Base-by-base conservation (phyloP, 2,113 vertebrate genomes). In the Gopherus evgoodei region DNA sequence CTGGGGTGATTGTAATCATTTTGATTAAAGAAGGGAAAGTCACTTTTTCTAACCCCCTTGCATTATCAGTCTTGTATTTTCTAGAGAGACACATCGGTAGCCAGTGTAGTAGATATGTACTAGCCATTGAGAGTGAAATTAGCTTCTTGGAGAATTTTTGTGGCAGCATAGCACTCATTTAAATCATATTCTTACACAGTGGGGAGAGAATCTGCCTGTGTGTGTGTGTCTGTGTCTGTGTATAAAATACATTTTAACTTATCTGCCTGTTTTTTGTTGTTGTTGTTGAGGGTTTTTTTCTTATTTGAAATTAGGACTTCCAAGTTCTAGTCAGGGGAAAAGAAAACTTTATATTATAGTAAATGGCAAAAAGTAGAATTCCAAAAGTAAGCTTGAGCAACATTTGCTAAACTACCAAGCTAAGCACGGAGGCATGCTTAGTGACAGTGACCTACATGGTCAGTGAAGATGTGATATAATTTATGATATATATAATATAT, bases 401-500 rank as follows among this genome's bases (percentile, higher is more conserved):
- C 98, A 97, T 98, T 98, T 97, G 96, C 98, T 98, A 98, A 98
- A 98, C 98, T 97, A 97, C 98, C 98, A 97, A 98, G 98, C 98
- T 98, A 98, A 98, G 98, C 98, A 98, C 97, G 97, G 98, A 99
- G 98, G 98, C 99, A 98, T 98, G 99, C 98, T 98, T 99, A 98
- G 98, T 99, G 99, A 99, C 99, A 99, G 99, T 99, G 99, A 99
- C 99, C 99, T 99, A 99, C 99, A 99, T 99, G 99, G 99, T 99
- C 99, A 99, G 99, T 98, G 98, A 99, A 99, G 99, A 99, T 99
- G 99, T 99, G 99, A 99, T 99, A 99, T 99, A 99, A 99, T 99
- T 99, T 99, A 99, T 99, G 99, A 99, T 99, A 99, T 99, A 99
- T 99, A 99, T 99, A 99, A 99, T 99, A 99, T 99, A 99, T 99